phyloP scores from a whole-genome alignment of 2,888 invertebrate genomes.

The Eristalis pertinax region DNA sequence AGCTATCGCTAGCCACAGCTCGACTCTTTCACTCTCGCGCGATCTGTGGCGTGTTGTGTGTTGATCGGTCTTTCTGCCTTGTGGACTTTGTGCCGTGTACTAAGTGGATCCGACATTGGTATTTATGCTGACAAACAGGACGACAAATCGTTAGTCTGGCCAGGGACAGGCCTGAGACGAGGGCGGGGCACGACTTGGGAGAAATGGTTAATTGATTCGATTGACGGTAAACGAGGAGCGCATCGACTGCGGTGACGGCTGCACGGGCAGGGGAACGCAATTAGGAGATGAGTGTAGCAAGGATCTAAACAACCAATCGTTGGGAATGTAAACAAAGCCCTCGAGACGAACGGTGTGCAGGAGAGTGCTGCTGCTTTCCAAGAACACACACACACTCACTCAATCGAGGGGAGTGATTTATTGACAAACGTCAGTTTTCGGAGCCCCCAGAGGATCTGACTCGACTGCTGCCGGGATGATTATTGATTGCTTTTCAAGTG shows the following conservation, averaged over 20 bases:
- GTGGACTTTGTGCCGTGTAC: conserved; percentile 30
- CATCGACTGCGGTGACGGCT: neutral
- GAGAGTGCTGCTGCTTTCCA: conserved; percentile 1
- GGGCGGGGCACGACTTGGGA: conserved; percentile 12
- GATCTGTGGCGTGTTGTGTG: neutral
- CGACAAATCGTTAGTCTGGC: conserved; percentile 66
- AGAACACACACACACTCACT: conserved; percentile 11
- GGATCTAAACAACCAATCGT: conserved; percentile 47
- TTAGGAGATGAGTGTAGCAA: conserved; percentile 24
- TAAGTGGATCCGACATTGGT: conserved; percentile 72
- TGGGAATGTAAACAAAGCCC: conserved; percentile 59
- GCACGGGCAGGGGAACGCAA: conserved; percentile 16
- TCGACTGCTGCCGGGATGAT: conserved; percentile 22
- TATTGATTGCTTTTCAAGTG: conserved; percentile 70
- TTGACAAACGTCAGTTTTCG: conserved; percentile 61
- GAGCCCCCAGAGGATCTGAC: conserved; percentile 40
- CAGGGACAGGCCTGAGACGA: conserved; percentile 24
- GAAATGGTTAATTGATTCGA: conserved; percentile 58
- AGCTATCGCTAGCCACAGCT: conserved; percentile 9
- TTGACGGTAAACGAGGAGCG: conserved; percentile 8
- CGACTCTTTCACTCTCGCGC: neutral
- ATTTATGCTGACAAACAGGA: conserved; percentile 73
- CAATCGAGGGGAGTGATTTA: conserved; percentile 48
- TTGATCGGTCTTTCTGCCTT: conserved; percentile 1
- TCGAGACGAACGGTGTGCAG: conserved; percentile 16